Percentiles rank a stretch among this genome's conserved stretches.
Conservation (phyloP, 2,797 vertebrate genomes). For the Microcaecilia unicolor region DNA sequence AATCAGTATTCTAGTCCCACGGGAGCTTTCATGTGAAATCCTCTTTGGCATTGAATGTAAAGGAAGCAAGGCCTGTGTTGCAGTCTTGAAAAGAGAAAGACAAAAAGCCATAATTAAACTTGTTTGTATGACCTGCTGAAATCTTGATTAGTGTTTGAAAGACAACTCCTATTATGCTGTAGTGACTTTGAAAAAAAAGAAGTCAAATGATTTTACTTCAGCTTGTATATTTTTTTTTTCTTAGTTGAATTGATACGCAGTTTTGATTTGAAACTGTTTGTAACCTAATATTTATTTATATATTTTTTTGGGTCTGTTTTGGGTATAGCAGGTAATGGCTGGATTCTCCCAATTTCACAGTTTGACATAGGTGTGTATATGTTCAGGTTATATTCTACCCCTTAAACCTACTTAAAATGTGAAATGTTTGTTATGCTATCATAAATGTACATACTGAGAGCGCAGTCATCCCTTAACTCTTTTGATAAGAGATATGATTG, state of each 20-base stretch:
- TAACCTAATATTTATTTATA: background rate
- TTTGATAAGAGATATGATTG: too few relatives aligned
- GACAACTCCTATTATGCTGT: too few relatives aligned
- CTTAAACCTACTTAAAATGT: background rate
- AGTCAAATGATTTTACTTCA: too few relatives aligned
- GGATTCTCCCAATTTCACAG: background rate
- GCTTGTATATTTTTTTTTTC: constrained; percentile 3
- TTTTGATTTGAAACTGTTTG: constrained; percentile 13
- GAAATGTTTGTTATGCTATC: background rate
- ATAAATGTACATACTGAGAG: too few relatives aligned
- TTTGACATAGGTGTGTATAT: background rate
- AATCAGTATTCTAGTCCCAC: constrained; percentile 69
- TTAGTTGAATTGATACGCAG: constrained; percentile 10
- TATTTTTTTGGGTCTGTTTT: background rate
- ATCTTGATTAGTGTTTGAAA: constrained; percentile 22
- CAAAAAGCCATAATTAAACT: constrained; percentile 37
- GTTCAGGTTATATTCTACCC: background rate
- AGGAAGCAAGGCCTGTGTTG: constrained; percentile 51
- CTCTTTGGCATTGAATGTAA: constrained; percentile 63
- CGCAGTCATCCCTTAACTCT: too few relatives aligned
- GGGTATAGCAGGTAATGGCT: background rate
- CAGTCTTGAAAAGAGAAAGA: constrained; percentile 16
- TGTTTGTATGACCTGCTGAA: constrained; percentile 33
- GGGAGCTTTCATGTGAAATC: constrained; percentile 56
- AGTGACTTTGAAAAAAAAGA: too few relatives aligned